Evolutionary conservation across 2,888 invertebrate species (phyloP), one percentile per base, ranked within the genome.

Genomic region (Disparrhopalites patrizii): DNA sequence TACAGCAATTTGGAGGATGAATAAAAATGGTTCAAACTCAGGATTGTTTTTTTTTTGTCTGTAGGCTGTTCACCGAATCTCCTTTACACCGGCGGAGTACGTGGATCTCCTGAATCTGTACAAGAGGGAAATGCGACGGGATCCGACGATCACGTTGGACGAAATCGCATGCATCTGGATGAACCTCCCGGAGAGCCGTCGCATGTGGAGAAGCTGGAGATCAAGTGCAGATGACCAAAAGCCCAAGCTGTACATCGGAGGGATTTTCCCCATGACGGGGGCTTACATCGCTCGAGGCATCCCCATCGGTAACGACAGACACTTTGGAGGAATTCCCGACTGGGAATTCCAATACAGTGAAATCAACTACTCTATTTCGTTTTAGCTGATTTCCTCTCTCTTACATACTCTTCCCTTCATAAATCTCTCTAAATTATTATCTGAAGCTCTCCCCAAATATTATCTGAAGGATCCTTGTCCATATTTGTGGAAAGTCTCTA

Each of bases 141-240:
- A 57, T 8, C 33, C 28, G 20, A 18, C 20, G n/a, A 23, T 56
- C 0, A 40, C 64, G 1, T 67, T 77, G 18, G 76, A 81, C 2
- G 78, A 81, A 0, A 80, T 85, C 0, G 89, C 90, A 0, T 90
- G 90, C 77, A 78, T 81, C 5, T 91, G 89, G 89, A 78, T 90
- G 70, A 76, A 71, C 13, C 76, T 80, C 1, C 0, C 82, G 84
- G 73, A 70, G 79, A 4, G 70, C 79, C 0, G 78, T 79, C 0
- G 82, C 85, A 80, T 28, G 76, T 73, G 73, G 70, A 63, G 69
- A 31, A 62, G 62, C 13, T 82, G 81, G 81, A 76, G 79, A 50
- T 80, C 81, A 1, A 72, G 77, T 1, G 81, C 75, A 65, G 77
- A 78, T 28, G 75, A 76, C 3, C 75, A 80, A 27, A 77, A 81